Percentiles rank a stretch among this genome's conserved stretches.
These are phyloP conservation scores for Lanistes nyassanus DNA, from an alignment of 1,140 invertebrate genomes.

Conservation along the genomic window DNA sequence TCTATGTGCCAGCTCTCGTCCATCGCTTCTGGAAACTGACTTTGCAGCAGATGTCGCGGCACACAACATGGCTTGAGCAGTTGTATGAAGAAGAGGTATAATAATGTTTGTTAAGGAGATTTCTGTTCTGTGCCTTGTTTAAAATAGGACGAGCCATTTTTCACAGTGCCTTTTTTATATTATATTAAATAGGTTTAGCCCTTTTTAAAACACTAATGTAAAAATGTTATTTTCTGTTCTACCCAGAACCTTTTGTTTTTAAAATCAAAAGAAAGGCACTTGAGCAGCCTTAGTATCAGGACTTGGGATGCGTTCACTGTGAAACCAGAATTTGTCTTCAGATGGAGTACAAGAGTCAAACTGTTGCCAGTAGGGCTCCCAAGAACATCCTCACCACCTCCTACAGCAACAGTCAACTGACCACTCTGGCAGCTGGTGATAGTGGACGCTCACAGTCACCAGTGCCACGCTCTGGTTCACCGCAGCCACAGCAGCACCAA, in stretches of 20 bases:
- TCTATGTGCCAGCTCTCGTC: constrained; percentile 78
- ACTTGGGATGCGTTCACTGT: background rate
- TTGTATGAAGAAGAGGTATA: constrained; percentile 56
- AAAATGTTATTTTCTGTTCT: too few relatives aligned
- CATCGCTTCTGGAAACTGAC: constrained; percentile 89
- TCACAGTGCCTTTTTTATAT: too few relatives aligned
- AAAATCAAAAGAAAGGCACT: background rate
- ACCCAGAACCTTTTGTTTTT: too few relatives aligned
- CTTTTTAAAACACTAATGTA: too few relatives aligned
- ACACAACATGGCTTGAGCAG: constrained; percentile 76
- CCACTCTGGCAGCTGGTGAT: background rate
- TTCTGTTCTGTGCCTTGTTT: too few relatives aligned
- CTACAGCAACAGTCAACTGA: constrained; percentile 16
- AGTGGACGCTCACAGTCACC: background rate
- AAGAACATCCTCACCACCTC: constrained; percentile 5
- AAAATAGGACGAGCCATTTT: too few relatives aligned
- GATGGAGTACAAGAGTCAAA: constrained; percentile 7
- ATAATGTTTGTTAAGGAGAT: background rate
- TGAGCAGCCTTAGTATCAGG: background rate
- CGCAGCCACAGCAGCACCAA: constrained; percentile 16
- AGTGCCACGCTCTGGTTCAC: constrained; percentile 20
- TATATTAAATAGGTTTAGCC: too few relatives aligned
- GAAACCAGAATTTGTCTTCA: background rate
- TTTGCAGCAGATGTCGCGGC: constrained; percentile 82
- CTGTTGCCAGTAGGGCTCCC: constrained; percentile 11